Evolutionary conservation across 2,888 invertebrate genomes (phyloP), one percentile per base, ranked within the genome.

Genomic region (Matsumyia berberina): DNA sequence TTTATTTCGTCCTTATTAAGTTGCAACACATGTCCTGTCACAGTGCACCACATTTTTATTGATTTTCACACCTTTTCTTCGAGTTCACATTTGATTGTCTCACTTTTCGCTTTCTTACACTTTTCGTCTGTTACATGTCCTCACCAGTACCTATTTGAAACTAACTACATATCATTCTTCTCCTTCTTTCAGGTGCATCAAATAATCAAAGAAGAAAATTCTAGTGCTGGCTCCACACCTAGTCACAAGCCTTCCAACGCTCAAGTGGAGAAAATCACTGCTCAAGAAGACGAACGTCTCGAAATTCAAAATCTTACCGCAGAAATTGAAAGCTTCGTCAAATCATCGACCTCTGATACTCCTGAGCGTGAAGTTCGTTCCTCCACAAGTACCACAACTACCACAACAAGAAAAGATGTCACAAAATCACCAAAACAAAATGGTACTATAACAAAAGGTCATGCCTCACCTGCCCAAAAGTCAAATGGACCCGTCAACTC

Each of bases 251-350:
- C 73, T 37, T 53, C 58, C 72, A 67, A 3, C 11, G 37, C 39
- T 57, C 57, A 67, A 44, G 55, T 37, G 5, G 29, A 57, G 6
- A 72, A 29, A 7, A 31, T 33, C 19, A 29, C 44, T 57, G 51
- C 67, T 35, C 5, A 57, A 42, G 74, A 60, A 7, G 60, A 77
- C 15, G 88, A 87, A 74, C 49, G 80, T 35, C 62, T 86, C 37
- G 86, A 88, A 72, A 89, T 90, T 70, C 86, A 88, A n/a, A 88
- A 89, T 86, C 87, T 90, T 53, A 89, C 90, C n/a, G 89, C 89
- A 35, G 89, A 90, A 88, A 90, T 90, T 49, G 89, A 90, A 87
- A 88, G 87, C 60, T 90, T 90, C 62, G 90, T 90, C 31, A 88
- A 89, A 55, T 82, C 82, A 4, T 81, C 78, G 6, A 74, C 70